Conservation (phyloP, 2,888 invertebrate species). For the Leucoma salicis region DNA sequence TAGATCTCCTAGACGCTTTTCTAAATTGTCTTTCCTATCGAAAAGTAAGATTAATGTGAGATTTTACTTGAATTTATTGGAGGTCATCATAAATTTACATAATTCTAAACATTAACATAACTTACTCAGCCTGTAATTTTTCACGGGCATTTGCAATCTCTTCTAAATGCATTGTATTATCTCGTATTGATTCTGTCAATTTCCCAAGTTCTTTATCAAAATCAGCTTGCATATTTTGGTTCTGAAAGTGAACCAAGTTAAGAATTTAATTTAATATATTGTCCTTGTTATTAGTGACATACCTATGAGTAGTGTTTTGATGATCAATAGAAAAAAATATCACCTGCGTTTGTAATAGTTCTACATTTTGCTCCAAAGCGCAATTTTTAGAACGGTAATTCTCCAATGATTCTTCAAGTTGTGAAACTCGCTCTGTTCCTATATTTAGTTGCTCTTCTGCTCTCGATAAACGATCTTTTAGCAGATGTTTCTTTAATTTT, state of each 20-base stretch:
- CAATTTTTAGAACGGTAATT: slow-evolving; percentile 47
- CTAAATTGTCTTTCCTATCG: slow-evolving; percentile 64
- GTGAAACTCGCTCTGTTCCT: slow-evolving; percentile 43
- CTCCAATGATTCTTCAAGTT: slow-evolving; percentile 55
- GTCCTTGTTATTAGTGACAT: too few relatives aligned
- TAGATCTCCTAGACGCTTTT: slow-evolving; percentile 53
- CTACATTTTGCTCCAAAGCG: slow-evolving; percentile 51
- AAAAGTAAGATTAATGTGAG: too few relatives aligned
- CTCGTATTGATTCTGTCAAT: slow-evolving; percentile 58
- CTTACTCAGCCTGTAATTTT: slow-evolving; percentile 65
- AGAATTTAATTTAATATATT: too few relatives aligned
- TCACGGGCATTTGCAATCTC: slow-evolving; percentile 62
- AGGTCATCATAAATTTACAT: background rate
- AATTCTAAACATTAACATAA: slow-evolving; percentile 4
- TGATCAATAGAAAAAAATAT: background rate
- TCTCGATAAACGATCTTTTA: slow-evolving; percentile 45
- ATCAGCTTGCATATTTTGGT: slow-evolving; percentile 53
- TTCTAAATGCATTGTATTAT: slow-evolving; percentile 60
- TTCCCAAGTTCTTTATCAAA: slow-evolving; percentile 59
- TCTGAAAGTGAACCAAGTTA: slow-evolving; percentile 48
- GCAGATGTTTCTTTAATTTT: slow-evolving; percentile 44
- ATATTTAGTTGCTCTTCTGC: slow-evolving; percentile 59
- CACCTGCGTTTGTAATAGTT: slow-evolving; percentile 61
- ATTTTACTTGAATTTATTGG: background rate
- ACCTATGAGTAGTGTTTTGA: background rate